These are phyloP conservation scores for Lepidocolaptes lacrymiger DNA, from an alignment of 2,797 vertebrate species.

Conservation along the genomic window DNA sequence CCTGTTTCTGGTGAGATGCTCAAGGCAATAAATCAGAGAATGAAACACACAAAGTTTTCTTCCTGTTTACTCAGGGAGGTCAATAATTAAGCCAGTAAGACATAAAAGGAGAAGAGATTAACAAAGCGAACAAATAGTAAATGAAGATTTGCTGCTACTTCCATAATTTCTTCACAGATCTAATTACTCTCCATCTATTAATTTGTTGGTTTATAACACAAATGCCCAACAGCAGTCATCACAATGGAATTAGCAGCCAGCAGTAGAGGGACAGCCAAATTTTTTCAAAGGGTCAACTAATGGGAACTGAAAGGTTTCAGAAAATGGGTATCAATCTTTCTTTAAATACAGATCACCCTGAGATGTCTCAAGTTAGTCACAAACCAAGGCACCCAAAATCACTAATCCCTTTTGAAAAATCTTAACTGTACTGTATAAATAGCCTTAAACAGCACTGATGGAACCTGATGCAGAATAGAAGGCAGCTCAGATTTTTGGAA, in stretches of 20 bases:
- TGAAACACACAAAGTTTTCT: neutral
- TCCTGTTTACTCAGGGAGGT: neutral
- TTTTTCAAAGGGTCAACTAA: neutral
- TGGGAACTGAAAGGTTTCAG: neutral
- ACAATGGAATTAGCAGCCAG: neutral
- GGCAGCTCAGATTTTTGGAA: neutral
- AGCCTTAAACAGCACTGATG: neutral
- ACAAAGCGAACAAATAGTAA: neutral
- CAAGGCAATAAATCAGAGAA: neutral
- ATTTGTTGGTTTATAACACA: neutral
- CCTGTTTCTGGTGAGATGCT: neutral
- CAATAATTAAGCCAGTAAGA: neutral
- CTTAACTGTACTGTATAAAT: neutral
- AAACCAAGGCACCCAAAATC: neutral
- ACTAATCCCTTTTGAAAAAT: neutral
- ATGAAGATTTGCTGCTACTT: neutral
- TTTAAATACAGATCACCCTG: neutral
- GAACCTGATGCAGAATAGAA: neutral
- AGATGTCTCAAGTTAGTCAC: neutral
- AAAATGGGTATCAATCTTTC: neutral
- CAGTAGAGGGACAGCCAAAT: neutral
- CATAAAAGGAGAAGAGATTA: neutral
- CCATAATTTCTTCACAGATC: neutral
- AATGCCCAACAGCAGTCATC: neutral
- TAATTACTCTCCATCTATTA: neutral